Conservation (phyloP, 2,797 vertebrate genomes). For the Clarias fuscus region DNA sequence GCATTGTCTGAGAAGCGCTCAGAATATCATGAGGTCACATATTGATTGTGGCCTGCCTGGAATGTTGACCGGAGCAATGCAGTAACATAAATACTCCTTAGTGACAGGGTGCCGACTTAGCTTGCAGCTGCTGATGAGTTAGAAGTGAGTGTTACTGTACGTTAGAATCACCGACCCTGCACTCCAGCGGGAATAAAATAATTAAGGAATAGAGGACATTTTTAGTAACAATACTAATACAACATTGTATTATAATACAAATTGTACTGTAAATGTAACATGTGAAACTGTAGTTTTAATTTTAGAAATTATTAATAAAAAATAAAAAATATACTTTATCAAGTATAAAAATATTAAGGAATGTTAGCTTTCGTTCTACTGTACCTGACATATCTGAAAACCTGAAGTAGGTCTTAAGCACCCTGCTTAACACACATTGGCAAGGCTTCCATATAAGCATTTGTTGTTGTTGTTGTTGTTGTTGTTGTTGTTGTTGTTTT, state of each 20-base stretch:
- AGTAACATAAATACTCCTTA: slow-evolving; percentile 35
- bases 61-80: slow-evolving; percentile 25
- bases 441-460: too few relatives aligned
- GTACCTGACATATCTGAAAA: too few relatives aligned
- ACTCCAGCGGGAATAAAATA: background rate
- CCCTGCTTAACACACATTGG: too few relatives aligned
- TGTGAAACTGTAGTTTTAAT: background rate
- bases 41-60: slow-evolving; percentile 24
- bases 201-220: background rate
- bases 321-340: too few relatives aligned
- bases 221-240: background rate
- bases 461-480: too few relatives aligned
- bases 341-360: too few relatives aligned
- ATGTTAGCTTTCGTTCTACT: too few relatives aligned
- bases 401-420: too few relatives aligned
- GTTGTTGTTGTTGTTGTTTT: too few relatives aligned
- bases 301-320: too few relatives aligned
- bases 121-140: slow-evolving; percentile 4
- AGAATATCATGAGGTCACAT: slow-evolving; percentile 38
- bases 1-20: slow-evolving; percentile 10
- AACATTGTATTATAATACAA: background rate
- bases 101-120: slow-evolving; percentile 19
- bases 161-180: background rate
- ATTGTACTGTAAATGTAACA: too few relatives aligned
- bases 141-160: background rate